Evolutionary conservation across 2,113 vertebrate genomes (phyloP), one percentile per base, ranked within the genome.

Genomic region (Hirundichthys speculiger): DNA sequence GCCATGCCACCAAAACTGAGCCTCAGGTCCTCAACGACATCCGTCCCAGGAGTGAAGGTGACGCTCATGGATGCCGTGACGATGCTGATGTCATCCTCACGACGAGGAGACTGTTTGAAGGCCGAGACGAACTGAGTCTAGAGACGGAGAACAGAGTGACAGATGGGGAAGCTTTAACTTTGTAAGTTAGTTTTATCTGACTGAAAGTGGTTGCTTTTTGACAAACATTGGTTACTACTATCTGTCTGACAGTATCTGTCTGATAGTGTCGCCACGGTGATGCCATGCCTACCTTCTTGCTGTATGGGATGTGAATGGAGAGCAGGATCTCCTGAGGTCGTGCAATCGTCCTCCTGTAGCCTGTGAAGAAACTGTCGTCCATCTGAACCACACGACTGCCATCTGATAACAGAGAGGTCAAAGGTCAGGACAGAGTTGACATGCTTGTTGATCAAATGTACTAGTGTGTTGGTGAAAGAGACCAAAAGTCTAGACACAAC

Each of bases 1-100:
- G 94, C 95, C 98, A 99, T 98, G 52, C 98, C 97, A 0, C 98
- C 98, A 1, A 94, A 99, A 80, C 95, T 95, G 18, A 98, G 80
- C 45, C 83, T 90, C 69, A 98, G 75, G 54, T 94, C 91, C 71
- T 95, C 60, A 1, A 99, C 92, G 0, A 52, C 45, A 1, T 34
- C 61, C 0, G 90, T 94, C 5, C 86, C 92, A 0, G 92, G 87
- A 3, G 86, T 49, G 76, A 99, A 96, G 0, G 89, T 72, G 30
- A 96, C 94, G 51, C 92, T 95, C 96, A 99, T 95, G 3, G 95
- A 96, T 0, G 94, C 90, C 2, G 95, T 99, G 50, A 99, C 96
- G 15, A 95, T 94, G 55, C 97, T 95, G 70, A 98, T 97, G 87
- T 99, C 97, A 41, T 98, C 97, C 77, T 99, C 97, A 9, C 95